phyloP scores from a whole-genome alignment of 2,888 invertebrate genomes.

The Epirrita christyi region DNA sequence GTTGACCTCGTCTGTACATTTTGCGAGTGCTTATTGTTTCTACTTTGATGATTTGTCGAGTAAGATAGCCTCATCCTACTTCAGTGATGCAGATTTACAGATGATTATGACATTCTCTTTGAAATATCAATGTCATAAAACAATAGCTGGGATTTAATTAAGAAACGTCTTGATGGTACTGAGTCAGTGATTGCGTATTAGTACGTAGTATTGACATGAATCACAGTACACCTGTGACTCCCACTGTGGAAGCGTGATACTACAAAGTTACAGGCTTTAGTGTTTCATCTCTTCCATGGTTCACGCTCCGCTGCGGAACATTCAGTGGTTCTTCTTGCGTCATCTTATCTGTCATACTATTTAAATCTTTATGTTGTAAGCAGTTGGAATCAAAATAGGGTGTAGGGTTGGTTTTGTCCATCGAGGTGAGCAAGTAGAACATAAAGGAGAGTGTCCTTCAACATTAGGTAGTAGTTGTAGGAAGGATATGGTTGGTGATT shows the following conservation, averaged over 20 bases:
- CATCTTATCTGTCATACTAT: constrained; percentile 42
- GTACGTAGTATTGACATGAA: constrained; percentile 28
- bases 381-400: constrained; percentile 17
- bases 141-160: constrained; percentile 13
- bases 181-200: constrained; percentile 32
- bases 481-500: constrained; percentile 69
- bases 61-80: background rate
- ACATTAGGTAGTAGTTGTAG: constrained; percentile 50
- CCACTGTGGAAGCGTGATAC: constrained; percentile 9
- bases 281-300: constrained; percentile 68
- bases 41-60: background rate
- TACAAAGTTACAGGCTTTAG: constrained; percentile 42
- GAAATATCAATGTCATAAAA: constrained; percentile 12
- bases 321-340: constrained; percentile 66
- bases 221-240: constrained; percentile 34
- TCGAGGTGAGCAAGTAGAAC: constrained; percentile 75
- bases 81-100: background rate
- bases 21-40: too few species aligned
- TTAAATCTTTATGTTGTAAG: constrained; percentile 47
- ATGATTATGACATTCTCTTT: background rate
- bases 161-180: constrained; percentile 21
- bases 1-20: background rate
- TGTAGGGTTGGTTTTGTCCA: constrained; percentile 17
- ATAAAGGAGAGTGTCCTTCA: constrained; percentile 80
- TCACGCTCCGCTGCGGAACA: constrained; percentile 73